Base-by-base conservation (phyloP, 2,888 invertebrate species). In the Tanytarsus gracilentus region DNA sequence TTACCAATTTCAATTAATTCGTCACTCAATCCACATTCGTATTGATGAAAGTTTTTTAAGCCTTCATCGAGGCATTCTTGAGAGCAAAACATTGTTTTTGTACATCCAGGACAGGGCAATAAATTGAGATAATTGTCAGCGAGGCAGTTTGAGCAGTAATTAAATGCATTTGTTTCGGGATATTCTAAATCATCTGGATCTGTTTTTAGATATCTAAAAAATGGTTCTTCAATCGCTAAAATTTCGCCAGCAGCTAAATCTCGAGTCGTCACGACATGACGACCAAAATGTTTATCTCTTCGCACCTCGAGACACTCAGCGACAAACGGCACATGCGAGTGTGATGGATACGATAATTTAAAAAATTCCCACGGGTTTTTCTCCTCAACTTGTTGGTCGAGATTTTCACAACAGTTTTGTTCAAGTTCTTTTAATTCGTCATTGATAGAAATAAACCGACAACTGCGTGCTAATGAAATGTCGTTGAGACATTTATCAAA, bases 201-300 rank as follows among this genome's bases (percentile, higher is more conserved):
- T 72, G 95, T 94, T 51, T 85, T 75, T 1, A 81, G 83, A 33
- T 95, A 69, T 6, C 91, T 73, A 69, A 92, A 89, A 51, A 89
- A 89, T 1, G 55, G 55, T 9, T 55, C 26, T 8, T 55, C 55
- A 33, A 55, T 55, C 9, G 55, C 55, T 4, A 55, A 16, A 25
- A 55, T 27, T 7, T 55, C 55, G 14, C 55, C 55, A 40, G 85
- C 81, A 64, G 75, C 69, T 62, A 90, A 81, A 67, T 85, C 79
- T 62, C 78, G 77, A 18, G 77, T 79, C 1, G 88, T 85, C 53
- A 84, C 73, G 3, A 92, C 75, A 69, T 83, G 84, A 44, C 90
- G 77, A 0, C 91, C 91, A 72, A 81, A 78, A 27, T 77, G 74
- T 51, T 78, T 66, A 29, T 73, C 77, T 62, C 76, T 77, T 14